These are phyloP conservation scores for Procambarus clarkii DNA, from an alignment of 1,140 invertebrate genomes.

Conservation along the genomic window DNA sequence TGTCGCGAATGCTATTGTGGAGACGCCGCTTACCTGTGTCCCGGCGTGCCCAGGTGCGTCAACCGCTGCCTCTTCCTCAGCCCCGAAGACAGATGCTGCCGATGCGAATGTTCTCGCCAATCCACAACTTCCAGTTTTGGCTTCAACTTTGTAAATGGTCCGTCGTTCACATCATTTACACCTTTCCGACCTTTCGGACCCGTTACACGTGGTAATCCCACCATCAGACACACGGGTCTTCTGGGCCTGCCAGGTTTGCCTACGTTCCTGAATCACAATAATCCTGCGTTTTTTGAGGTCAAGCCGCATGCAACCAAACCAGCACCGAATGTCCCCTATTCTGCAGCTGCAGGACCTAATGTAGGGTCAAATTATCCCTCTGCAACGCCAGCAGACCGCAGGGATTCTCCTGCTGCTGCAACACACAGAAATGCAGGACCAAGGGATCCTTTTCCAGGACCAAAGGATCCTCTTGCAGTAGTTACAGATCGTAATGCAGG, in stretches of 20 bases:
- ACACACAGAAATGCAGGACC: not conserved
- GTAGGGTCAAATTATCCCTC: not conserved
- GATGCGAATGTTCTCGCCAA: slow-evolving; percentile 18
- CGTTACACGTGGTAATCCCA: not conserved
- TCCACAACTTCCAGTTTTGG: not conserved
- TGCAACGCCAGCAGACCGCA: not conserved
- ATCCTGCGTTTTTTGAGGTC: not conserved
- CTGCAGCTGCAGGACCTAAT: not conserved
- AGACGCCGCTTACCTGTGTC: slow-evolving; percentile 37
- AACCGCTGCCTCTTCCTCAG: slow-evolving; percentile 51
- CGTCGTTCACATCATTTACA: not conserved
- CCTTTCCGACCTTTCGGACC: slow-evolving; percentile 19
- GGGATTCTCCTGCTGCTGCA: not conserved
- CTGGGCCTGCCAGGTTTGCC: not conserved
- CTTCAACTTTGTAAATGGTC: not conserved
- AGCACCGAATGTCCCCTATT: not conserved
- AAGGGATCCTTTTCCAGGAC: not conserved
- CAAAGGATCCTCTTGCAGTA: not conserved
- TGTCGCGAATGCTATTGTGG: slow-evolving; percentile 49
- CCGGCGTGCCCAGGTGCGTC: slow-evolving; percentile 28
- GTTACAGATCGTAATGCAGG: not conserved
- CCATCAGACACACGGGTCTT: not conserved
- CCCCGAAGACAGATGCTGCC: slow-evolving; percentile 46
- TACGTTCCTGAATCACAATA: not conserved
- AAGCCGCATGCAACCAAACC: not conserved